A percentile compares a stretch with the other conserved stretches of the same genome.
phyloP scores from a whole-genome alignment of 1,140 invertebrate species.

The Drosophila elegans region DNA sequence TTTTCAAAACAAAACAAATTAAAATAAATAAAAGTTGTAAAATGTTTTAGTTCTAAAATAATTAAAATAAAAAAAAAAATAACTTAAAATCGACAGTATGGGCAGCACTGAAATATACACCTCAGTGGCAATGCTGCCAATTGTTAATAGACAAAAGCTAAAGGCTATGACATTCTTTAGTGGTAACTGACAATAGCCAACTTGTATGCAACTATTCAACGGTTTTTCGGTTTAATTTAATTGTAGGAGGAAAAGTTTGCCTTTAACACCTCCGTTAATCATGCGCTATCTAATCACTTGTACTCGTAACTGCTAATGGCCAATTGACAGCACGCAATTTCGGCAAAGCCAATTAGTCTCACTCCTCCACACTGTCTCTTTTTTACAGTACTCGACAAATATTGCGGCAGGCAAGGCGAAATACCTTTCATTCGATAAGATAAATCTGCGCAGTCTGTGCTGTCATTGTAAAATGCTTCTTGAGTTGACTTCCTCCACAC shows the following conservation, averaged over 20 bases:
- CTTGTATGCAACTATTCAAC: neutral
- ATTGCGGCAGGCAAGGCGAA: conserved; percentile 37
- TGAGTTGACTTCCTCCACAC: conserved; percentile 17
- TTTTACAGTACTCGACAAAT: conserved; percentile 27
- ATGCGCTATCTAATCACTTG: conserved; percentile 32
- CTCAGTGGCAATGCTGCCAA: neutral
- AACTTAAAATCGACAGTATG: neutral
- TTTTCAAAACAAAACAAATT: too few relatives aligned
- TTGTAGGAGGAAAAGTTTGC: conserved; percentile 9
- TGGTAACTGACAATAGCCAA: neutral
- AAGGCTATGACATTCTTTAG: neutral
- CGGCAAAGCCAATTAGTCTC: conserved; percentile 37
- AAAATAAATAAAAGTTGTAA: too few relatives aligned
- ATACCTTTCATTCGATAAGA: conserved; percentile 48
- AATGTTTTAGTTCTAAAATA: too few relatives aligned
- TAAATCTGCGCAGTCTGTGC: conserved; percentile 33
- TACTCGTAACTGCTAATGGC: conserved; percentile 23
- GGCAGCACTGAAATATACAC: neutral
- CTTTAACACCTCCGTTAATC: conserved; percentile 33
- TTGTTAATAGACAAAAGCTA: neutral
- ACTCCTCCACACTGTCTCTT: neutral
- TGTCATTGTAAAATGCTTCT: conserved; percentile 32
- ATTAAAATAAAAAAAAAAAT: too few relatives aligned
- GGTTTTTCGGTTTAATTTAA: conserved; percentile 14
- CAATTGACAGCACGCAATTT: conserved; percentile 36